Evolutionary conservation across 1,140 invertebrate species (phyloP).

Genomic region (Cherax destructor): DNA sequence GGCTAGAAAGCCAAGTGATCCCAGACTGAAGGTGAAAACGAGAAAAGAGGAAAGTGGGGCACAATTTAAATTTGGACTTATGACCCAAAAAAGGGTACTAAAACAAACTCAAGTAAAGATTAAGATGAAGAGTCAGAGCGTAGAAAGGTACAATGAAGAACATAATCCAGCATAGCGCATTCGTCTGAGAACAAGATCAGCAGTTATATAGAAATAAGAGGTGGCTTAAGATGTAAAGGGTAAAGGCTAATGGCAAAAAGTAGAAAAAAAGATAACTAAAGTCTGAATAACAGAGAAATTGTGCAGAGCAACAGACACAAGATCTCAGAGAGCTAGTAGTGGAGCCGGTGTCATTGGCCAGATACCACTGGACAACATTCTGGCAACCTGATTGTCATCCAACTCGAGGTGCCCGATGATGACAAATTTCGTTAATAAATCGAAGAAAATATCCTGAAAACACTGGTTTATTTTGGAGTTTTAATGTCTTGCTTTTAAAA

Average conservation of each 20-base stretch:
- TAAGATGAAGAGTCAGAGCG: background rate
- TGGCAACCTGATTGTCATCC: background rate
- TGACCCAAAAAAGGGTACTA: background rate
- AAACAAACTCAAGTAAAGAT: background rate
- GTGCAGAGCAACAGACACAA: background rate
- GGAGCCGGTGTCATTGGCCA: background rate
- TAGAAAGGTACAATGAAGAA: background rate
- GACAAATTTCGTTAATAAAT: background rate
- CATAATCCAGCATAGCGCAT: background rate
- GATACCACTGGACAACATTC: background rate
- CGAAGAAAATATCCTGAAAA: background rate
- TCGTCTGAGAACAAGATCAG: background rate
- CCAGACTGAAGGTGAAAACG: constrained; percentile 1
- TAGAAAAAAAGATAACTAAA: background rate
- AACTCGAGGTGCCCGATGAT: background rate
- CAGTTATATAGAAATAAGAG: no score
- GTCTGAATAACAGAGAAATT: background rate
- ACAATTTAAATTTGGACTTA: background rate
- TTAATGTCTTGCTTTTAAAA: background rate
- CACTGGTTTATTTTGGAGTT: background rate
- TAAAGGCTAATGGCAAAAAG: background rate
- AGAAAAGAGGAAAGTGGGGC: background rate
- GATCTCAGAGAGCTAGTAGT: background rate
- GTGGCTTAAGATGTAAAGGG: no score
- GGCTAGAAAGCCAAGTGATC: background rate